phyloP scores from a whole-genome alignment of 2,888 invertebrate species.

The Norana najaformis region DNA sequence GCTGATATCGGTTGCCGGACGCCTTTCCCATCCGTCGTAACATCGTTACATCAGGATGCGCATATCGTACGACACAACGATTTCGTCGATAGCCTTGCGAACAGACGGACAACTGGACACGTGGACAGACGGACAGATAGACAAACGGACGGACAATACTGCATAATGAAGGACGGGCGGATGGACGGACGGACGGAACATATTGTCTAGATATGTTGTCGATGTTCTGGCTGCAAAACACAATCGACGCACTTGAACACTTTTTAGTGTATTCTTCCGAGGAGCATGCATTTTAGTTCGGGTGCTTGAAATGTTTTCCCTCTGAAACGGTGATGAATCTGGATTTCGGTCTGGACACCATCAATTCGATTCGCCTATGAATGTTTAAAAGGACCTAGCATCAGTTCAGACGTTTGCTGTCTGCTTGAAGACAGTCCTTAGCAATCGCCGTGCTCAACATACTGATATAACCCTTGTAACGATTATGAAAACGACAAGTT shows the following conservation, averaged over 20 bases:
- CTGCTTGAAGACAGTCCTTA: not conserved
- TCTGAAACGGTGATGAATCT: not conserved
- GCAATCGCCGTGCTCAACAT: not conserved
- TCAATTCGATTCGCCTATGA: not conserved
- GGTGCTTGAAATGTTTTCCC: not conserved
- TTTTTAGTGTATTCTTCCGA: too few relatives aligned
- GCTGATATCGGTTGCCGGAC: not conserved
- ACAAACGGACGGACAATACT: too few relatives aligned
- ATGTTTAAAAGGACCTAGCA: not conserved
- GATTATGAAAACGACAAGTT: too few relatives aligned
- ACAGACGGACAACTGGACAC: not conserved
- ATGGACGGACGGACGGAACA: too few relatives aligned
- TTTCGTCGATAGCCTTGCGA: not conserved
- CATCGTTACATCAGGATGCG: constrained; percentile 13
- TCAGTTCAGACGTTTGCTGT: not conserved
- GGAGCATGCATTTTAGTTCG: not conserved
- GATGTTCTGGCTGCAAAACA: not conserved
- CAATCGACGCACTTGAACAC: not conserved
- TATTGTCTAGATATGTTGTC: not conserved
- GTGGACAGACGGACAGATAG: too few relatives aligned
- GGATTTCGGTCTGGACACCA: not conserved
- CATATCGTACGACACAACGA: not conserved
- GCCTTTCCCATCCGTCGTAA: not conserved
- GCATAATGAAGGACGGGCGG: too few relatives aligned
- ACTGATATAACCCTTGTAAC: not conserved